Percentiles rank a stretch among this genome's conserved stretches.
Evolutionary conservation across 1,140 invertebrate genomes (phyloP).

Genomic region (Drosophila pseudoobscura): DNA sequence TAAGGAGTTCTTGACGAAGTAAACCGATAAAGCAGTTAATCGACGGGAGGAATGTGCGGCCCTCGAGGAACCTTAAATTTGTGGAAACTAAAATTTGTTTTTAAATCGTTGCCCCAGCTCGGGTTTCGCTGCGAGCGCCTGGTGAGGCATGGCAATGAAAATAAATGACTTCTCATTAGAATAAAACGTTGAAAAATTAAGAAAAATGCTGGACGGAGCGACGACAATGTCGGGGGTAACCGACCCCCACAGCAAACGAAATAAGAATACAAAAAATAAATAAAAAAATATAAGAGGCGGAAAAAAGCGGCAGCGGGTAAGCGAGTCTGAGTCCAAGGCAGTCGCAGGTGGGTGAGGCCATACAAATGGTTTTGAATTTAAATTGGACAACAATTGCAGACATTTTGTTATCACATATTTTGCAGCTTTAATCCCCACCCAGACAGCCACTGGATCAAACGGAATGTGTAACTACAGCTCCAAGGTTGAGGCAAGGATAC

Average conservation of each 20-base stretch:
- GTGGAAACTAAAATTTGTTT: conserved; percentile 21
- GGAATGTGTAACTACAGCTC: conserved; percentile 45
- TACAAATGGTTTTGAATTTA: conserved; percentile 72
- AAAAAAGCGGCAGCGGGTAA: conserved; percentile 13
- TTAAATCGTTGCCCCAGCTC: conserved; percentile 35
- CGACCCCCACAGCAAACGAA: conserved; percentile 39
- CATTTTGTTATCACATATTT: conserved; percentile 24
- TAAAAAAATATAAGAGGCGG: conserved; percentile 13
- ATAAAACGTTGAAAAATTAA: conserved; percentile 79
- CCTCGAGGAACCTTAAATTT: conserved; percentile 20
- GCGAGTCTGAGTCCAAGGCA: conserved; percentile 41
- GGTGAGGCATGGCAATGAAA: conserved; percentile 60
- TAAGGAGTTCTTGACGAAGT: conserved; percentile 7
- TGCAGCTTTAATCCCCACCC: conserved; percentile 41
- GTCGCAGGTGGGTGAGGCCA: conserved; percentile 64
- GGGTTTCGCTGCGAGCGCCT: neutral
- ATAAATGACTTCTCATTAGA: conserved; percentile 77
- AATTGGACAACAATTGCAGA: conserved; percentile 63
- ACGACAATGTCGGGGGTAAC: conserved; percentile 29
- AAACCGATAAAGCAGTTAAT: conserved; percentile 38
- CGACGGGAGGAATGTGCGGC: neutral
- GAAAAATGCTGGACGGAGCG: conserved; percentile 60
- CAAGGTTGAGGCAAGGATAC: conserved; percentile 46
- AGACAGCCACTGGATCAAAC: conserved; percentile 22
- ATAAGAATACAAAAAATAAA: conserved; percentile 19